Evolutionary conservation across 2,113 vertebrate genomes (phyloP).

Genomic region (Aplodontia rufa): DNA sequence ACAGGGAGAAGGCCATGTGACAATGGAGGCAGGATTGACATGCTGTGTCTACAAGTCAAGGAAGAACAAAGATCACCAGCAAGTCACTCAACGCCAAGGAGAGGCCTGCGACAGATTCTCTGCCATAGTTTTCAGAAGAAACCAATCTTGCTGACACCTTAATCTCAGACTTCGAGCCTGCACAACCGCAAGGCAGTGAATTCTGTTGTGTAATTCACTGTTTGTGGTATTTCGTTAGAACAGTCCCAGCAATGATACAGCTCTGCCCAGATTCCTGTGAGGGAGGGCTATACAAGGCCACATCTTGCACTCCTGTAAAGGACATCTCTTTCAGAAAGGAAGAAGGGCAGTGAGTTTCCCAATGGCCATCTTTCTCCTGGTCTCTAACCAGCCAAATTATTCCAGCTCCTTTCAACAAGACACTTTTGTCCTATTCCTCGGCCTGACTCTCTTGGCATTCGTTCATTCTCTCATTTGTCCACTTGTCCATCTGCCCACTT

Average conservation of each 20-base stretch:
- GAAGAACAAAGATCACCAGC: background rate
- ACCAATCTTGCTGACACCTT: no score
- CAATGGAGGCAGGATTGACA: background rate
- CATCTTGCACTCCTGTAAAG: background rate
- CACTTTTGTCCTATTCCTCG: accelerated
- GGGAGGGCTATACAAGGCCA: background rate
- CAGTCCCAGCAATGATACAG: accelerated
- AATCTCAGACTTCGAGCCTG: background rate
- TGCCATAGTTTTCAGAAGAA: background rate
- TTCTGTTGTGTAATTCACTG: background rate
- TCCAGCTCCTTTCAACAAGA: background rate
- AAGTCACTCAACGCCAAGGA: background rate
- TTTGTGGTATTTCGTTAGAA: background rate
- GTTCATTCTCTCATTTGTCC: background rate
- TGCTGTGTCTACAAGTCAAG: background rate
- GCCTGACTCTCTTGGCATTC: background rate
- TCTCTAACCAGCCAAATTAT: background rate
- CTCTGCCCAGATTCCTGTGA: background rate
- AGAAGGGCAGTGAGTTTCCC: background rate
- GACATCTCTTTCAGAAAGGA: background rate
- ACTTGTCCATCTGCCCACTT: background rate
- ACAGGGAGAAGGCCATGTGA: background rate
- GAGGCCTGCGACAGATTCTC: background rate
- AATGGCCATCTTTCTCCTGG: background rate
- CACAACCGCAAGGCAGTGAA: background rate